A percentile compares a stretch with the other conserved stretches of the same genome.
phyloP scores from a whole-genome alignment of 2,113 vertebrate species.

The Marmota monax region DNA sequence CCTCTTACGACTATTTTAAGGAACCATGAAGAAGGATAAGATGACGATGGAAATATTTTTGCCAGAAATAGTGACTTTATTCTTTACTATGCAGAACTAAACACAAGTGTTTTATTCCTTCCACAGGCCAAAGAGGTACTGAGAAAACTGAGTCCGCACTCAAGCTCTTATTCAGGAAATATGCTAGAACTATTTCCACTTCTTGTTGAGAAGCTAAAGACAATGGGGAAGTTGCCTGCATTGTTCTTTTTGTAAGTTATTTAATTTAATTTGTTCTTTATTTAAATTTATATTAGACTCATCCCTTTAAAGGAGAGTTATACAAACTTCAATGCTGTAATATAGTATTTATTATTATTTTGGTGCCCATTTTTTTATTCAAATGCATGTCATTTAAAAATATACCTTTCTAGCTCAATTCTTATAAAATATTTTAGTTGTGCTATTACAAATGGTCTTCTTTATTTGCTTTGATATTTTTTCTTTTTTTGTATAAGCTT shows the following conservation, averaged over 20 bases:
- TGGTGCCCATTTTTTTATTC: background rate
- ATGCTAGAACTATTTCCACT: conserved; percentile 64
- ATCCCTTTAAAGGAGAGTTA: background rate
- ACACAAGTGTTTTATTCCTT: conserved; percentile 27
- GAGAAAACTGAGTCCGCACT: conserved; percentile 69
- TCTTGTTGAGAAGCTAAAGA: conserved; percentile 83
- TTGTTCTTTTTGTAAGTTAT: conserved; percentile 87
- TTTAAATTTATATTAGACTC: background rate
- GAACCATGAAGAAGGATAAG: background rate
- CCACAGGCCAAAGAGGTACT: conserved; percentile 80
- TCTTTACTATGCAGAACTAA: background rate
- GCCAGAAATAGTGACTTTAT: background rate
- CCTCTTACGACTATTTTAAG: background rate
- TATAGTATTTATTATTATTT: background rate
- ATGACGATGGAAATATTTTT: background rate
- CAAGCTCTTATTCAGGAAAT: conserved; percentile 31
- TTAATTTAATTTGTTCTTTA: background rate
- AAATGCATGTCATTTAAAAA: background rate
- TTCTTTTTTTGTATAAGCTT: too few species aligned
- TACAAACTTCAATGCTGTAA: background rate
- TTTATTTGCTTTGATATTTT: background rate
- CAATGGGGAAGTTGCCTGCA: conserved; percentile 86
- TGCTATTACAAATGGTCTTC: background rate
- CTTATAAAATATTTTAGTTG: conserved; percentile 6
- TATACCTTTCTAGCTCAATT: background rate